A percentile compares a stretch with the other conserved stretches of the same genome.
Evolutionary conservation across 2,797 vertebrate genomes (phyloP).

Genomic region (Melopsittacus undulatus): DNA sequence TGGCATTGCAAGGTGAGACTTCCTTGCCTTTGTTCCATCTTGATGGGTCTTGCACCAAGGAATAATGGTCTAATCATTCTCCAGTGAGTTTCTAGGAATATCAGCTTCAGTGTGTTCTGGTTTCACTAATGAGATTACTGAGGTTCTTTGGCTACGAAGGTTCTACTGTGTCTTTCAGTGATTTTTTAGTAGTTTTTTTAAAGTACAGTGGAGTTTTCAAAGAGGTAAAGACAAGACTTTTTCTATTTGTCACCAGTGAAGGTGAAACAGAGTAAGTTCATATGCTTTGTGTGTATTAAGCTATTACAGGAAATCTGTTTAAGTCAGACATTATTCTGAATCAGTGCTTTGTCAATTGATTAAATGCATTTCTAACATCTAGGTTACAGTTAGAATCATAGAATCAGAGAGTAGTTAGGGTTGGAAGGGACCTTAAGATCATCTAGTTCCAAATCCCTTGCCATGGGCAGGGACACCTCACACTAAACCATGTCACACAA

Average conservation of each 20-base stretch:
- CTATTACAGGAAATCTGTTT: background rate
- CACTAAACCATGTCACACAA: too few relatives aligned
- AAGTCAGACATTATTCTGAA: background rate
- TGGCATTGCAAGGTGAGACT: background rate
- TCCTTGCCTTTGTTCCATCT: background rate
- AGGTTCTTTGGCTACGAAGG: background rate
- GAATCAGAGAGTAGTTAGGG: too few relatives aligned
- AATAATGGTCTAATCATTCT: background rate
- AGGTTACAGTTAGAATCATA: background rate
- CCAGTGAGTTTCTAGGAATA: accelerated
- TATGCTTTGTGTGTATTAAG: background rate
- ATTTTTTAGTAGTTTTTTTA: background rate
- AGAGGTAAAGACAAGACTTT: background rate
- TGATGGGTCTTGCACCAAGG: background rate
- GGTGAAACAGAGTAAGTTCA: background rate
- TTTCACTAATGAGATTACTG: background rate
- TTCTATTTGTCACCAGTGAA: background rate
- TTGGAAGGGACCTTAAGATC: too few relatives aligned
- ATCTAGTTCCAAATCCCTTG: too few relatives aligned
- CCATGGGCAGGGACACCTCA: too few relatives aligned
- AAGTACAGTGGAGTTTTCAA: background rate
- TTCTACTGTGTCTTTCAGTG: background rate
- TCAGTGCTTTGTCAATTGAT: background rate
- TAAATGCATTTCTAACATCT: background rate
- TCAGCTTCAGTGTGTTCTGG: accelerated